Evolutionary conservation across 2,113 vertebrate genomes (phyloP).

Genomic region (Tursiops truncatus): DNA sequence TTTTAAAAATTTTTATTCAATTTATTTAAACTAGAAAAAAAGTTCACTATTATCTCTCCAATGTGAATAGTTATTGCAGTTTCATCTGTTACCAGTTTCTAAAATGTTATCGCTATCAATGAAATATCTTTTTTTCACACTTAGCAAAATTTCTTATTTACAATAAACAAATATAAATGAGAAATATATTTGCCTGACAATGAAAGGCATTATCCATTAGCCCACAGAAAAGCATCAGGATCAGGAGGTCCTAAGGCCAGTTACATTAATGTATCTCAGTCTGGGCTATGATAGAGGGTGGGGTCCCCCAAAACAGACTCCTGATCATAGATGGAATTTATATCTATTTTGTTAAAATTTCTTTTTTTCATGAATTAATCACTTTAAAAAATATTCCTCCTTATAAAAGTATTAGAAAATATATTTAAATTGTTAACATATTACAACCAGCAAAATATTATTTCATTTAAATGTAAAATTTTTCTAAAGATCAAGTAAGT

Average conservation of each 20-base stretch:
- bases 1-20: background rate
- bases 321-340: background rate
- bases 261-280: background rate
- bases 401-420: background rate
- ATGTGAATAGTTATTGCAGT: background rate
- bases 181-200: background rate
- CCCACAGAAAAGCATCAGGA: background rate
- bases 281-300: background rate
- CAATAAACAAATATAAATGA: background rate
- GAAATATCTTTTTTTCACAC: background rate
- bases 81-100: background rate
- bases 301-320: background rate
- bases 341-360: background rate
- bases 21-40: background rate
- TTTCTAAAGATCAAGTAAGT: background rate
- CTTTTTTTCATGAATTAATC: background rate
- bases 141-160: background rate
- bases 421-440: background rate
- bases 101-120: background rate
- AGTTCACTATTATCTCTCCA: background rate
- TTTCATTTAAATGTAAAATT: background rate
- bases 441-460: background rate
- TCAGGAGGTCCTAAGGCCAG: accelerated
- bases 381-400: background rate
- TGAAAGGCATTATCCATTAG: background rate